These are phyloP conservation scores for Chirona hameri DNA, from an alignment of 2,888 invertebrate species.

Conservation along the genomic window DNA sequence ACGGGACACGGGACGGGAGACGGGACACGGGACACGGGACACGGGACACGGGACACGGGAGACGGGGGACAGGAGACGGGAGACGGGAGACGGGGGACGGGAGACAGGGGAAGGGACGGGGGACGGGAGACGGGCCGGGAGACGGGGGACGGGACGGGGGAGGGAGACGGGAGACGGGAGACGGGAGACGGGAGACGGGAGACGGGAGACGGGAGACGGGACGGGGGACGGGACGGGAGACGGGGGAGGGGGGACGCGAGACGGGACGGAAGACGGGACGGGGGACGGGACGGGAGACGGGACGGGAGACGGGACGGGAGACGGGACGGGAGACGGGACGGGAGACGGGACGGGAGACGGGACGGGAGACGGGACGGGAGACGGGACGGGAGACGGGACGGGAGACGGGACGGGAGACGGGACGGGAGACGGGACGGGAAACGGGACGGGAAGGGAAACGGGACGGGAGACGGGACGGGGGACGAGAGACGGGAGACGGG, in stretches of 20 bases:
- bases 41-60: background rate
- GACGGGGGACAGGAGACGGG: background rate
- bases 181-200: background rate
- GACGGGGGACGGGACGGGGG: background rate
- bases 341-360: background rate
- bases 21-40: background rate
- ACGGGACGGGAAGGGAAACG: too few species aligned
- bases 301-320: background rate
- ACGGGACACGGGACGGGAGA: background rate
- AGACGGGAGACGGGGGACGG: background rate
- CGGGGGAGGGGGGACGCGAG: too few species aligned
- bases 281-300: too few species aligned
- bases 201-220: background rate
- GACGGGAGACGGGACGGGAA: background rate
- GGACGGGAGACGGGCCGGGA: too few species aligned
- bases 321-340: too few species aligned
- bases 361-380: background rate
- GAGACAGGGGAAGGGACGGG: background rate
- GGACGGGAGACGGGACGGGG: background rate
- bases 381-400: background rate
- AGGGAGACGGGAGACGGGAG: too few species aligned
- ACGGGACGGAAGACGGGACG: background rate
- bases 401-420: background rate
- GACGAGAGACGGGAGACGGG: too few species aligned
- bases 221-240: too few species aligned